Evolutionary conservation across 2,888 invertebrate genomes (phyloP), one percentile per base, ranked within the genome.

Genomic region (Cephonodes hylas): DNA sequence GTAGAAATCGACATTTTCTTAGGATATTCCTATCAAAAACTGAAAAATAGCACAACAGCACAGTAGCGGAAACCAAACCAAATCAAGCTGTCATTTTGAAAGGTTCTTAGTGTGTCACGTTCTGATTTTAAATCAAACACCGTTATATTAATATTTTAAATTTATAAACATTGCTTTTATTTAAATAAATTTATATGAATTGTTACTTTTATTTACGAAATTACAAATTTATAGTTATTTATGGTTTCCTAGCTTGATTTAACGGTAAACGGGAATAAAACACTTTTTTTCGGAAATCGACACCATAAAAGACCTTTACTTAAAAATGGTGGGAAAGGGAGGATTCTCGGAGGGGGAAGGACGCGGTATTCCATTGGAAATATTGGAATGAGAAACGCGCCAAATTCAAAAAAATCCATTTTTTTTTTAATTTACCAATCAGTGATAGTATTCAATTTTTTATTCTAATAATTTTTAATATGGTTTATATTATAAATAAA

Each of bases 21-120:
- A 66, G 70, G 83, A 82, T 86, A 86, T 84, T 84, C 77, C 81
- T 80, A 85, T 75, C 79, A 80, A 89, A 91, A 91, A 85, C 84
- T 83, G 84, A 88, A 89, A 91, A 91, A 89, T 91, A 90, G 89
- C 88, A 89, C 91, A 90, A 89, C 84, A 91, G 91, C 87, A 91
- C 91, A 91, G 91, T 89, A 89, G 91, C 91, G 91, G 91, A 91
- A 91, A 91, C 91, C 91, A 91, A 91, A 91, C 91, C 90, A 90
- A 91, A 89, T 91, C 91, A 91, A 91, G 91, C 91, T 91, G 91
- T 91, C 91, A 91, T 85, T 85, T 80, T 81, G 80, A 86, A 86
- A 89, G 89, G 88, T 86, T 84, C 80, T 85, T 85, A 72, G 65
- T 62, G 66, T 79, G 85, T 85, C 83, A 77, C 79, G 82, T 80